A percentile compares a stretch with the other conserved stretches of the same genome.
Evolutionary conservation across 2,797 vertebrate species (phyloP).

Genomic region (Sylvia borin): DNA sequence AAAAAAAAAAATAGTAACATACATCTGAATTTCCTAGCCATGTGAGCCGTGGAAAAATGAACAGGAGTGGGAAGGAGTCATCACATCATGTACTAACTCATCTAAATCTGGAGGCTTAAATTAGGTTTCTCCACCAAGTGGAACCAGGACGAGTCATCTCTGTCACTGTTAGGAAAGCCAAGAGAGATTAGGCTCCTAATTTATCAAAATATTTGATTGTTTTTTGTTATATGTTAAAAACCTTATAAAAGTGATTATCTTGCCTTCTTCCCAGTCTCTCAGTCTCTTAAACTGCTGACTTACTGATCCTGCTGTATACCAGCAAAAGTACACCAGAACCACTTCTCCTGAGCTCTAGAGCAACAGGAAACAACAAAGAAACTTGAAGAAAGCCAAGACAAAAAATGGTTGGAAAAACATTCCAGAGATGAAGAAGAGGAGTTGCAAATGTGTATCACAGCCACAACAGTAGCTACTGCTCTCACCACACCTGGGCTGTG

Average conservation of each 20-base stretch:
- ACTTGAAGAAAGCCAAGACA: neutral
- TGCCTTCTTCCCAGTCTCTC: neutral
- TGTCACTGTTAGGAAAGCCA: neutral
- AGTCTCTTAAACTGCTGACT: neutral
- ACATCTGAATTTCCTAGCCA: constrained; percentile 10
- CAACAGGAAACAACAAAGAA: neutral
- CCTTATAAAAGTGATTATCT: neutral
- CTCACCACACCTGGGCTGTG: neutral
- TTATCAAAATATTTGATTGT: neutral
- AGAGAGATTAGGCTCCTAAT: neutral
- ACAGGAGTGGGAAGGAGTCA: constrained; percentile 24
- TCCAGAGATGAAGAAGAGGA: neutral
- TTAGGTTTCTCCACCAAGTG: neutral
- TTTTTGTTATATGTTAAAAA: neutral
- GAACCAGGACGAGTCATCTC: neutral
- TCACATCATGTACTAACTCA: neutral
- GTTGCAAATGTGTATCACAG: neutral
- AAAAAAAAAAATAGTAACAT: neutral
- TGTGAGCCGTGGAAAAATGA: constrained; percentile 26
- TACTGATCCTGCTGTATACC: neutral
- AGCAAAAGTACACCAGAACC: neutral
- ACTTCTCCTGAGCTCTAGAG: neutral
- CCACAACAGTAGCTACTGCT: neutral
- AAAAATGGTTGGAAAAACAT: neutral
- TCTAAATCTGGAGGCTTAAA: constrained; percentile 42